Evolutionary conservation across 2,113 vertebrate species (phyloP).

Genomic region (Tautogolabrus adspersus): DNA sequence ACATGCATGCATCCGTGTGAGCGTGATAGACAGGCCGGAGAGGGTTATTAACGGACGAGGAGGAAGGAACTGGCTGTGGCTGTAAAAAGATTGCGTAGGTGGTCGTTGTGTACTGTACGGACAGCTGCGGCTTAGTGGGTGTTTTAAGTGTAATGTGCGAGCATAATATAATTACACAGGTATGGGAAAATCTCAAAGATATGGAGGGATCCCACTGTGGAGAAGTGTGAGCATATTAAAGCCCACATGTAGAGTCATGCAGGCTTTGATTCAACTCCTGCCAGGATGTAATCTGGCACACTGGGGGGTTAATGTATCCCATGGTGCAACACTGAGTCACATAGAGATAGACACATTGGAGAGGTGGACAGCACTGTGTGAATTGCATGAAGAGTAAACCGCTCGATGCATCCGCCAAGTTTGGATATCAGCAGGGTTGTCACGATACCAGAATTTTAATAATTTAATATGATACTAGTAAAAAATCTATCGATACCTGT

Average conservation of each 20-base stretch:
- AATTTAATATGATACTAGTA: too few species aligned
- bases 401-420: slow-evolving; percentile 1
- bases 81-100: slow-evolving; percentile 71
- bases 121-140: slow-evolving; percentile 73
- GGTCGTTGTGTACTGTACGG: slow-evolving; percentile 57
- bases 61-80: slow-evolving; percentile 70
- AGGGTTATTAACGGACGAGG: slow-evolving; percentile 68
- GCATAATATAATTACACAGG: slow-evolving; percentile 73
- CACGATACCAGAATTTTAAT: too few species aligned
- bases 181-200: slow-evolving; percentile 57
- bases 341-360: slow-evolving; percentile 21
- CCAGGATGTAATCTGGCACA: slow-evolving; percentile 60
- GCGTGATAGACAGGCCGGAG: slow-evolving; percentile 51
- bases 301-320: slow-evolving; percentile 54
- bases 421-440: too few species aligned
- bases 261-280: slow-evolving; percentile 68
- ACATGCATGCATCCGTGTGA: slow-evolving; percentile 53
- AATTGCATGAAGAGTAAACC: slow-evolving; percentile 1
- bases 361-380: slow-evolving; percentile 20
- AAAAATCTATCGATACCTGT: too few species aligned
- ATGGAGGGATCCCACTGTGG: slow-evolving; percentile 50
- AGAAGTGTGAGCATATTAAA: slow-evolving; percentile 30
- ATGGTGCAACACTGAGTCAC: slow-evolving; percentile 63
- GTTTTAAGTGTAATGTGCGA: slow-evolving; percentile 66
- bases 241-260: slow-evolving; percentile 26